Percentiles rank a stretch among this genome's conserved stretches.
Evolutionary conservation across 1,140 invertebrate genomes (phyloP).

Genomic region (Chymomyza costata): DNA sequence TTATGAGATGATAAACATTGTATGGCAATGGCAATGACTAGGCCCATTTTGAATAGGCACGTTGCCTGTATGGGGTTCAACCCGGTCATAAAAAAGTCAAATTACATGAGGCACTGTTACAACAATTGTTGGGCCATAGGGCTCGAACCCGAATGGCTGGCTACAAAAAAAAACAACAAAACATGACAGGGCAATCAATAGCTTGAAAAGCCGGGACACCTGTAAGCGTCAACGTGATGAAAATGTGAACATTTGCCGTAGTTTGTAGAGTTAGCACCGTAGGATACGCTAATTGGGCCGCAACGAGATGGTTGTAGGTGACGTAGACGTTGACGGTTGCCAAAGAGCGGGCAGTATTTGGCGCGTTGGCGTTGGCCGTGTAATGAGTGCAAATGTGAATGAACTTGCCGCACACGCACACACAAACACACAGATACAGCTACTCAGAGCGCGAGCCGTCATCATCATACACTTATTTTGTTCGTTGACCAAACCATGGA

Average conservation of each 20-base stretch:
- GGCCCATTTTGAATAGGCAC: conserved; percentile 19
- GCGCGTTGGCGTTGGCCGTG: conserved; percentile 47
- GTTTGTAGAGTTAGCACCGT: too few relatives aligned
- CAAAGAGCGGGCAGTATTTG: too few relatives aligned
- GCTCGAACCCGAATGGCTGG: conserved; percentile 16
- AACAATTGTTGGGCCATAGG: conserved; percentile 9
- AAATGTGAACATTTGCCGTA: too few relatives aligned
- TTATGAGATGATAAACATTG: conserved; percentile 42
- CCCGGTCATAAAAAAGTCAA: conserved; percentile 40
- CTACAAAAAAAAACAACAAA: conserved; percentile 7
- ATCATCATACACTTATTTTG: conserved; percentile 7
- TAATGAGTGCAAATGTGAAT: conserved; percentile 73
- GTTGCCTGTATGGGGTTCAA: conserved; percentile 21
- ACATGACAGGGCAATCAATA: conserved; percentile 28
- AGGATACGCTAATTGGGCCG: too few relatives aligned
- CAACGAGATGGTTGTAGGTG: too few relatives aligned
- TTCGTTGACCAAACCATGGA: neutral
- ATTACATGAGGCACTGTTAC: conserved; percentile 45
- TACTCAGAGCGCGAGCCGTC: conserved; percentile 9
- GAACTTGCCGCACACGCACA: conserved; percentile 66
- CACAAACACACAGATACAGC: conserved; percentile 16
- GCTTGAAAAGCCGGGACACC: too few relatives aligned
- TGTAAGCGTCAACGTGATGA: conserved; percentile 37
- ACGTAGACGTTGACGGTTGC: conserved; percentile 12
- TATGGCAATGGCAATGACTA: conserved; percentile 1